Conservation (phyloP, 2,888 invertebrate species). For the Phengaris alcon region DNA sequence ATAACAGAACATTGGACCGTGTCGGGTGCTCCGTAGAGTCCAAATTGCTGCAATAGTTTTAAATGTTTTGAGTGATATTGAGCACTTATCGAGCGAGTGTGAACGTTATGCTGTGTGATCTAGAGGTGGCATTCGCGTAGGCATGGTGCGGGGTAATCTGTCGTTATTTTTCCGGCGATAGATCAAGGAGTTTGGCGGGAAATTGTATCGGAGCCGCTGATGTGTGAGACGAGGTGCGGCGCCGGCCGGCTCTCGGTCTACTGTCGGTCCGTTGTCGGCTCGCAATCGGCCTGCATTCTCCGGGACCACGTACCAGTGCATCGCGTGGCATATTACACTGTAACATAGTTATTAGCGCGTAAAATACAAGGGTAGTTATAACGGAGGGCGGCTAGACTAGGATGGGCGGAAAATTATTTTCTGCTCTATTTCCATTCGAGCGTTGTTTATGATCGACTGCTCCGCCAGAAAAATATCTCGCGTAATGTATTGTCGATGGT, state of each 20-base stretch:
- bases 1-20: constrained; percentile 17
- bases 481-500: constrained; percentile 20
- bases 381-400: not conserved
- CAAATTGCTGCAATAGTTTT: not conserved
- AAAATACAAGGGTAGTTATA: not conserved
- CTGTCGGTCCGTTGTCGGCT: constrained; percentile 8
- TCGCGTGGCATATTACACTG: not conserved
- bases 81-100: not conserved
- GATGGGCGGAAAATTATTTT: constrained; percentile 22
- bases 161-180: constrained; percentile 70
- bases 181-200: constrained; percentile 65
- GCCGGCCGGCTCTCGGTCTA: constrained; percentile 11
- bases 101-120: constrained; percentile 16
- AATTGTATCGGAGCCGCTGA: constrained; percentile 69
- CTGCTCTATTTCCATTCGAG: constrained; percentile 17
- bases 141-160: constrained; percentile 55
- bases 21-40: not conserved
- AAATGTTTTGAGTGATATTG: not conserved
- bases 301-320: not conserved
- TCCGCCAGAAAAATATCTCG: constrained; percentile 17
- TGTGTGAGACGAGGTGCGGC: constrained; percentile 47
- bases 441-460: constrained; percentile 26
- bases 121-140: constrained; percentile 39
- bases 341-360: constrained; percentile 4
- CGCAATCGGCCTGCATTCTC: not conserved